phyloP scores from a whole-genome alignment of 2,113 vertebrate species.

The Sinocyclocheilus maitianheensis region DNA sequence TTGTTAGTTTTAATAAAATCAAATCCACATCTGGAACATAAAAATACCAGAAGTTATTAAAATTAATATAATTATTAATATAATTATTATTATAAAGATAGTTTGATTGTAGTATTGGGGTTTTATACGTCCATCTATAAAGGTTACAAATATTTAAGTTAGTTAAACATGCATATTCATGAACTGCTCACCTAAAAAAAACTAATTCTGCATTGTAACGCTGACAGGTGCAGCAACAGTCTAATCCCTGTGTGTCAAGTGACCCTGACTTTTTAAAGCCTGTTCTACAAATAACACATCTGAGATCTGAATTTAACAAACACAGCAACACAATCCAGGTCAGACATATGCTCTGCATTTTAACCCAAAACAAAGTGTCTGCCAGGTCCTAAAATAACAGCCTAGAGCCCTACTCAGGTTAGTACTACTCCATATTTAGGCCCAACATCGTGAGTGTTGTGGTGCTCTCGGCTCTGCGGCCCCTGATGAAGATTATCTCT shows the following conservation, averaged over 20 bases:
- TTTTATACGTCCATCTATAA: neutral
- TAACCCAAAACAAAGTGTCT: conserved; percentile 38
- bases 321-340: conserved; percentile 8
- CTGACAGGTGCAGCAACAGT: neutral
- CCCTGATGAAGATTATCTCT: conserved; percentile 51
- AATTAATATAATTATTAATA: neutral
- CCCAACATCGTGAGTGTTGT: neutral
- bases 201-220: neutral
- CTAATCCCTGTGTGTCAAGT: conserved; percentile 32
- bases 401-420: conserved; percentile 11
- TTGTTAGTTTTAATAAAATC: neutral
- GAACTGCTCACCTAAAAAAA: conserved; percentile 11
- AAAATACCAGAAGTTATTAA: neutral
- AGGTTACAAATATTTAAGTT: neutral
- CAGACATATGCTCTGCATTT: conserved; percentile 31
- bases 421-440: conserved; percentile 45
- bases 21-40: neutral
- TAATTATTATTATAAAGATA: neutral
- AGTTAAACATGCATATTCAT: neutral
- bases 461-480: neutral
- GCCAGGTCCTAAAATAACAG: conserved; percentile 48
- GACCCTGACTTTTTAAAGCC: conserved; percentile 4
- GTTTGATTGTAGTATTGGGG: neutral
- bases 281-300: conserved; percentile 19
- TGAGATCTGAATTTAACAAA: conserved; percentile 14